Evolutionary conservation across 2,797 vertebrate genomes (phyloP).

Genomic region (Enteromius viviparus): DNA sequence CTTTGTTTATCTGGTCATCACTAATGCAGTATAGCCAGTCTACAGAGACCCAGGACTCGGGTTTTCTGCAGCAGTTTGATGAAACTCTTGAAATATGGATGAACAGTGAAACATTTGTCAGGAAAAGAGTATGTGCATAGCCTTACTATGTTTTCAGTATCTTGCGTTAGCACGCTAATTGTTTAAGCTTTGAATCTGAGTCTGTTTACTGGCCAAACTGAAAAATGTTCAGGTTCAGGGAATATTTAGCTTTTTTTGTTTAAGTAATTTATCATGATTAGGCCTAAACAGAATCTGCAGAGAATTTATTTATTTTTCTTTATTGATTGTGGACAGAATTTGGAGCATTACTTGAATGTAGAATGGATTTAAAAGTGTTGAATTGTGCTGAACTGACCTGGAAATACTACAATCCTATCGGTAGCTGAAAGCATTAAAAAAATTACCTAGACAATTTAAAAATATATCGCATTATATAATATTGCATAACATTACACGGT

Average conservation of each 20-base stretch:
- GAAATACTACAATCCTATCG: neutral
- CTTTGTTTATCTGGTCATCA: conserved; percentile 29
- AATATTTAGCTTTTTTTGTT: neutral
- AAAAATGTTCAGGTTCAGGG: neutral
- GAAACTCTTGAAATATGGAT: conserved; percentile 26
- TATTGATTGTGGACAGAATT: neutral
- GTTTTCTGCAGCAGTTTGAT: conserved; percentile 4
- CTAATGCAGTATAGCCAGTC: conserved; percentile 29
- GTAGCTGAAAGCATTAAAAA: neutral
- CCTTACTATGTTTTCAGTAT: neutral
- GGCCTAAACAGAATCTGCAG: neutral
- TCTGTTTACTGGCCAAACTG: neutral
- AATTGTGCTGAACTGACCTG: neutral
- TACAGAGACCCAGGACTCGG: neutral
- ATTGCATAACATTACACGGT: neutral
- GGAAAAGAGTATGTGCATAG: neutral
- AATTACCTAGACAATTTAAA: neutral
- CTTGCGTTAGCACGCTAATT: neutral
- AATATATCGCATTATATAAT: neutral
- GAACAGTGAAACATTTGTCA: neutral
- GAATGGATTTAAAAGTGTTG: neutral
- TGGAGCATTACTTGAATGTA: neutral
- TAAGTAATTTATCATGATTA: neutral
- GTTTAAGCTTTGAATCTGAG: neutral
- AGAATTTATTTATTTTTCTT: neutral